Percentiles rank a stretch among this genome's conserved stretches.
Conservation (phyloP, 2,888 invertebrate species). For the Aphrophora alni region DNA sequence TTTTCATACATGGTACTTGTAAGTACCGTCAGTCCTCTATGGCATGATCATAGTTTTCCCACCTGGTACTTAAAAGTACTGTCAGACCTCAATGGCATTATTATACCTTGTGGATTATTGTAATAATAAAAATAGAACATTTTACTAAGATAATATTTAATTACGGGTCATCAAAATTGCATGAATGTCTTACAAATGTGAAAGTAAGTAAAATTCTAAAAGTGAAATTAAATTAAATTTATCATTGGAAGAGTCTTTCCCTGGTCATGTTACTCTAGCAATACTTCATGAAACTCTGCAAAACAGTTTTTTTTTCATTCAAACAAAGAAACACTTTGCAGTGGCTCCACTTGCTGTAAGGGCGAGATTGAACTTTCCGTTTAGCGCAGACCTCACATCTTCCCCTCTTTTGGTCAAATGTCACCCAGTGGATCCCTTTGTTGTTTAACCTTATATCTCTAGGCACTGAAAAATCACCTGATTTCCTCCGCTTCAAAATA, state of each 20-base stretch:
- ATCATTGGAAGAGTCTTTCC: too few species aligned
- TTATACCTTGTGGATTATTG: not conserved
- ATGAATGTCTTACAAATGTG: too few species aligned
- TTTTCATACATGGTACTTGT: constrained; percentile 14
- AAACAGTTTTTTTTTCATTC: not conserved
- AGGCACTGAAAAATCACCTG: constrained; percentile 7
- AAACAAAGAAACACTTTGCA: constrained; percentile 12
- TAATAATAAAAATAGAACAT: too few species aligned
- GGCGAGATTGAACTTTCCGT: not conserved
- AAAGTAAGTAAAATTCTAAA: too few species aligned
- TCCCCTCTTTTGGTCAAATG: not conserved
- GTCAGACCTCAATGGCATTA: constrained; percentile 11
- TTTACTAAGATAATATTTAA: too few species aligned
- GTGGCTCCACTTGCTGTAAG: not conserved
- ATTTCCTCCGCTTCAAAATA: constrained; percentile 2
- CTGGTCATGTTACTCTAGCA: not conserved
- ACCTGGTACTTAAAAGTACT: constrained; percentile 7
- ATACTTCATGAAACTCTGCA: not conserved
- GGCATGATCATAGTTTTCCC: constrained; percentile 2
- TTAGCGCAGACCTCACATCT: constrained; percentile 7
- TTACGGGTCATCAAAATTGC: too few species aligned
- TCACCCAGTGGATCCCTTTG: not conserved
- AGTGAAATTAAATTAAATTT: too few species aligned
- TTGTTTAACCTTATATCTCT: not conserved
- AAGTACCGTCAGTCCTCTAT: constrained; percentile 14